Conservation (phyloP, 2,888 invertebrate genomes). For the Catocala fraxini region DNA sequence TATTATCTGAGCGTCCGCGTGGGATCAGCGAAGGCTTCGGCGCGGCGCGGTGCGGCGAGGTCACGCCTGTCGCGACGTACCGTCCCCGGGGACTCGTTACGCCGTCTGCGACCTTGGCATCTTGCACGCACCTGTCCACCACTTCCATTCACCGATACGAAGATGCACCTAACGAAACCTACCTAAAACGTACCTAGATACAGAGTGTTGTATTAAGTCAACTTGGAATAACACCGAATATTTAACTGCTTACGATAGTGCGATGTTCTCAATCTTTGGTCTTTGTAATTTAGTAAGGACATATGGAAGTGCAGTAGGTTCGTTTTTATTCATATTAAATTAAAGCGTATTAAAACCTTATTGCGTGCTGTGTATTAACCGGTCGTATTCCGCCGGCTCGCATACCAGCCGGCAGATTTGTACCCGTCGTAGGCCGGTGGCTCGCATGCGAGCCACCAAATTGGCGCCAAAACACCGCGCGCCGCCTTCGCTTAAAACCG, state of each 20-base stretch:
- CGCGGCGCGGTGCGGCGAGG: slow-evolving; percentile 19
- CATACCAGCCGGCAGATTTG: too few relatives aligned
- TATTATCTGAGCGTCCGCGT: too few relatives aligned
- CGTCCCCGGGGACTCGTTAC: slow-evolving; percentile 54
- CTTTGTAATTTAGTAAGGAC: slow-evolving; percentile 11
- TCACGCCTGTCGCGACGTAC: slow-evolving; percentile 23
- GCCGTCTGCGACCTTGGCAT: slow-evolving; percentile 64
- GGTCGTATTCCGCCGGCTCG: too few relatives aligned
- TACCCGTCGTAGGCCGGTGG: too few relatives aligned
- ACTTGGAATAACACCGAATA: slow-evolving; percentile 7
- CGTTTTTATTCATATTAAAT: slow-evolving; percentile 19
- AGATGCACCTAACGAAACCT: too few relatives aligned
- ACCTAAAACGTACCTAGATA: too few relatives aligned
- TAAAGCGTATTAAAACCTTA: slow-evolving; percentile 28
- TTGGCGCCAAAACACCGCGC: too few relatives aligned
- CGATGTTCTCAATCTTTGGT: slow-evolving; percentile 21
- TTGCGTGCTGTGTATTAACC: slow-evolving; percentile 9
- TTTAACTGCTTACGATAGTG: slow-evolving; percentile 4
- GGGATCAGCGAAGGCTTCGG: not conserved
- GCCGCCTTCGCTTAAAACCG: too few relatives aligned
- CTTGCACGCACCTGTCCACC: slow-evolving; percentile 63
- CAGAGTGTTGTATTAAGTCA: too few relatives aligned
- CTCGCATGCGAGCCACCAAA: too few relatives aligned
- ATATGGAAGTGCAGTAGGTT: slow-evolving; percentile 28
- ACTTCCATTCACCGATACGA: slow-evolving; percentile 38